A percentile compares a stretch with the other conserved stretches of the same genome.
phyloP scores from a whole-genome alignment of 2,888 invertebrate species.

The Ceriagrion tenellum region DNA sequence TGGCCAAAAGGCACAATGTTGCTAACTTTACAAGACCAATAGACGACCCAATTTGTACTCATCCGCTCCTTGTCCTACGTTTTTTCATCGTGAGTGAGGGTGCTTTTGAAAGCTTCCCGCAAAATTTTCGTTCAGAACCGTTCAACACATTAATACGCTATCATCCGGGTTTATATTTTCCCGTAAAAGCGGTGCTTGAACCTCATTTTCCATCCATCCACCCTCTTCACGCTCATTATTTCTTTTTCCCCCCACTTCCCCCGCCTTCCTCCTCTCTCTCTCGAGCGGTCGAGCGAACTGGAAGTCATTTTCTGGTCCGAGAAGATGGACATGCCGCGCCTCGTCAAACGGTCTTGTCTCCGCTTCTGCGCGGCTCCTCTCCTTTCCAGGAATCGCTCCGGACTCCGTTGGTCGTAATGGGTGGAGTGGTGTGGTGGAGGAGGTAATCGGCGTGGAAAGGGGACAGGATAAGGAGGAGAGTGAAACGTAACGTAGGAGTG shows the following conservation, averaged over 20 bases:
- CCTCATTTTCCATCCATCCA: neutral
- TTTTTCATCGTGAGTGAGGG: too few species aligned
- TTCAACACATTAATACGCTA: neutral
- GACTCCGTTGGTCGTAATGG: slow-evolving; percentile 14
- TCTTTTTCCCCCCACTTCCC: neutral
- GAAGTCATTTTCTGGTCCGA: neutral
- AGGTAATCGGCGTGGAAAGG: neutral
- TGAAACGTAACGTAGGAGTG: neutral
- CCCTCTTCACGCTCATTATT: neutral
- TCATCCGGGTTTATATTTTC: slow-evolving; percentile 13
- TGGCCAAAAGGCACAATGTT: neutral
- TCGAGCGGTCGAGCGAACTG: neutral
- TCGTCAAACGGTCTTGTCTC: slow-evolving; percentile 46
- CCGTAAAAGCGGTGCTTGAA: slow-evolving; percentile 27
- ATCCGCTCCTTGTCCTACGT: too few species aligned
- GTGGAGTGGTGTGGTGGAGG: neutral
- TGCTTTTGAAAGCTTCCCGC: neutral
- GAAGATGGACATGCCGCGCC: neutral
- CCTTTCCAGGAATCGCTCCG: slow-evolving; percentile 30
- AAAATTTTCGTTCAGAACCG: neutral
- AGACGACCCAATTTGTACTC: too few species aligned
- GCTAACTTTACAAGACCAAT: neutral
- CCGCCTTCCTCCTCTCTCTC: neutral
- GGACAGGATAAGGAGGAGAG: neutral
- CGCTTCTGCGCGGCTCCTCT: slow-evolving; percentile 6